A percentile compares a stretch with the other conserved stretches of the same genome.
These are phyloP conservation scores for Brassicogethes aeneus DNA, from an alignment of 2,888 invertebrate genomes.

Conservation along the genomic window DNA sequence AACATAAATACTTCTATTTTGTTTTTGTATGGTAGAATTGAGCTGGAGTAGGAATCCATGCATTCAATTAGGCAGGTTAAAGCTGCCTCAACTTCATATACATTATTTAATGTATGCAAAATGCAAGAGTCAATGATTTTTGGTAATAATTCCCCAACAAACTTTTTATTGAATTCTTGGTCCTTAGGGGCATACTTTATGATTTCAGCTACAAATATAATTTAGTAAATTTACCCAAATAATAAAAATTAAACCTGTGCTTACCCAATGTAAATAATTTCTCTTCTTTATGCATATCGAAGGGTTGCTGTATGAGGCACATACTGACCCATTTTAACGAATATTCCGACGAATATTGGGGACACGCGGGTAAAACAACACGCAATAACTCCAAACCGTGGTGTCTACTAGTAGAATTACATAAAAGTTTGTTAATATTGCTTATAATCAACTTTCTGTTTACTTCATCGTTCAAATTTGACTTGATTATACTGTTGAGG, in stretches of 20 bases:
- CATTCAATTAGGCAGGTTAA: conserved; percentile 15
- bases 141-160: conserved; percentile 19
- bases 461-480: conserved; percentile 15
- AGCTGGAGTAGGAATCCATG: conserved; percentile 20
- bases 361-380: conserved; percentile 9
- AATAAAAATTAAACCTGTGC: too few relatives aligned
- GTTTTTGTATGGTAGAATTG: conserved; percentile 17
- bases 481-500: not conserved
- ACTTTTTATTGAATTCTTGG: conserved; percentile 21
- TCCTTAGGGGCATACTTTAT: conserved; percentile 15
- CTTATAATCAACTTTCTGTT: conserved; percentile 15
- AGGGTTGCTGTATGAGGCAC: not conserved
- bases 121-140: conserved; percentile 21
- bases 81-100: conserved; percentile 14
- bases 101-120: conserved; percentile 2
- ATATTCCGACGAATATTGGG: not conserved
- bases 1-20: conserved; percentile 19
- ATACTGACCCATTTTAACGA: not conserved
- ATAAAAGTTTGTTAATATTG: conserved; percentile 17
- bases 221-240: too few relatives aligned
- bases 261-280: not conserved
- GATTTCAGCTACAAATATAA: conserved; percentile 16
- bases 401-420: conserved; percentile 15
- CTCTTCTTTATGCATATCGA: not conserved
- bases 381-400: conserved; percentile 21